These are phyloP conservation scores for Rhopalosiphum maidis DNA, from an alignment of 1,140 invertebrate genomes.

Conservation along the genomic window DNA sequence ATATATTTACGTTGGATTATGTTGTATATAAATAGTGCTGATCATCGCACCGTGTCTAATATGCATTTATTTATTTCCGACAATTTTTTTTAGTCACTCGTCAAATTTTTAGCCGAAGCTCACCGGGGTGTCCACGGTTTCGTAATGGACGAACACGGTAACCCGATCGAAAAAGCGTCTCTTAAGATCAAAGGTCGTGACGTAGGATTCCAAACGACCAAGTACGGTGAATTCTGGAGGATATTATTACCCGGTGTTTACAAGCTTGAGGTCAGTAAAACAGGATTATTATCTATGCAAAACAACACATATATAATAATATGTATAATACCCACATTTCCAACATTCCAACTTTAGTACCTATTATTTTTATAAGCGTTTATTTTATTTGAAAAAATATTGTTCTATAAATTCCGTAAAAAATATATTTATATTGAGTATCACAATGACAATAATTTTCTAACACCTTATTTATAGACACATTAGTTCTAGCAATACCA, in stretches of 20 bases:
- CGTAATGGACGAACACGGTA: slow-evolving; percentile 80
- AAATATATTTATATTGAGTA: too few species aligned
- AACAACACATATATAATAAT: background rate
- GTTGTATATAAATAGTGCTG: too few species aligned
- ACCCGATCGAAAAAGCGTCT: slow-evolving; percentile 81
- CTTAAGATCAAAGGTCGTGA: slow-evolving; percentile 85
- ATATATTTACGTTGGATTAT: background rate
- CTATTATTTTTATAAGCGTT: too few species aligned
- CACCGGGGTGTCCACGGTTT: slow-evolving; percentile 86
- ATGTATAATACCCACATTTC: background rate
- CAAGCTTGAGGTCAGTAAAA: slow-evolving; percentile 74
- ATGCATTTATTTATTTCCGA: background rate
- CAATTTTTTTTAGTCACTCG: slow-evolving; percentile 70
- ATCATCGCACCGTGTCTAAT: background rate
- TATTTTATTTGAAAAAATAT: background rate
- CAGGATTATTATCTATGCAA: background rate
- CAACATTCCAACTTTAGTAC: background rate
- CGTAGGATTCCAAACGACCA: slow-evolving; percentile 86
- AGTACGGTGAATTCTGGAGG: slow-evolving; percentile 83
- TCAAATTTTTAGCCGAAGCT: slow-evolving; percentile 86
- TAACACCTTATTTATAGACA: too few species aligned
- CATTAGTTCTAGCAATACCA: background rate
- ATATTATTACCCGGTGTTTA: slow-evolving; percentile 64
- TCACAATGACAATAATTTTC: too few species aligned
- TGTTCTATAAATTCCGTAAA: too few species aligned